These are phyloP conservation scores for Cerastoderma edule DNA, from an alignment of 2,888 invertebrate species.

Conservation along the genomic window DNA sequence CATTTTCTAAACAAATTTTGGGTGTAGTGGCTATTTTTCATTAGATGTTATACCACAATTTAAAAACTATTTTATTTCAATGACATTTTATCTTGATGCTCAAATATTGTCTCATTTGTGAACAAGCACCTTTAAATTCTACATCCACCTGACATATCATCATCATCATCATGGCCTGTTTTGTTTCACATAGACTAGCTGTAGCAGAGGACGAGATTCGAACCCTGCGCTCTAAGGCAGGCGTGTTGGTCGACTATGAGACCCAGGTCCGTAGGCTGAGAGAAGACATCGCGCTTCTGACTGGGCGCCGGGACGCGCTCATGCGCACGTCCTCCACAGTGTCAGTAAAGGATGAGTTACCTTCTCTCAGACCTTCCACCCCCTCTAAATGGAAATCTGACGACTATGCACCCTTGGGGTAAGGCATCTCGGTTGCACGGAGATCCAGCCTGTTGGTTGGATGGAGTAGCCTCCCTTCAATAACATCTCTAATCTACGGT, in stretches of 20 bases:
- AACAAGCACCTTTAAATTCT: not conserved
- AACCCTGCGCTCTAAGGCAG: conserved; percentile 76
- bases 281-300: conserved; percentile 81
- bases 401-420: conserved; percentile 52
- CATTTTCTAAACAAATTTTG: no score
- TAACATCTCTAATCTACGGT: conserved; percentile 34
- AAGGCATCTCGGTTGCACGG: conserved; percentile 45
- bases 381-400: conserved; percentile 47
- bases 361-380: conserved; percentile 51
- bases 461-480: conserved; percentile 41
- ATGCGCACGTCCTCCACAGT: conserved; percentile 57
- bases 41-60: no score
- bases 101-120: no score
- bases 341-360: conserved; percentile 60
- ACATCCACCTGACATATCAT: not conserved
- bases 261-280: conserved; percentile 80
- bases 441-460: conserved; percentile 31
- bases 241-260: conserved; percentile 80
- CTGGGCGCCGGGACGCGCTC: conserved; percentile 75
- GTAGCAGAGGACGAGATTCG: conserved; percentile 79
- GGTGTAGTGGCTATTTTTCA: no score
- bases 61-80: not conserved
- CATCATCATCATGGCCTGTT: not conserved
- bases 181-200: conserved; percentile 71
- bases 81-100: not conserved